These are phyloP conservation scores for Lophius americanus DNA, from an alignment of 2,797 vertebrate genomes.

Conservation along the genomic window DNA sequence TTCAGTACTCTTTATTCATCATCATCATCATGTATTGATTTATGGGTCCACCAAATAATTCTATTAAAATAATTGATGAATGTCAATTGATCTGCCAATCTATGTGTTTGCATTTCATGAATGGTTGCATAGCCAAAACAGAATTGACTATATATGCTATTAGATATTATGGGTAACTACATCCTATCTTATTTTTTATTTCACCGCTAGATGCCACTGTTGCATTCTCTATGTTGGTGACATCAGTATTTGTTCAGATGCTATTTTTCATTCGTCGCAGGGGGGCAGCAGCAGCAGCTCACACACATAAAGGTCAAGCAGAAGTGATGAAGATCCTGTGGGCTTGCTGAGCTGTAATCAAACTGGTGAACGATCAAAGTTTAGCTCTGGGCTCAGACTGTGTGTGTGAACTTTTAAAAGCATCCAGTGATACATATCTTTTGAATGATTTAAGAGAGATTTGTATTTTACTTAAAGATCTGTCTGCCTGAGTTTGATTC, in stretches of 20 bases:
- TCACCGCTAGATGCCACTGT: conserved; percentile 70
- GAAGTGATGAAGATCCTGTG: conserved; percentile 55
- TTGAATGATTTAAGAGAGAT: conserved; percentile 2
- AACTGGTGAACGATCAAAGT: conserved; percentile 65
- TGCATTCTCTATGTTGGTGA: conserved; percentile 44
- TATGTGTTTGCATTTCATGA: neutral
- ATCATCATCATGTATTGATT: neutral
- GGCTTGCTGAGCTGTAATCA: conserved; percentile 64
- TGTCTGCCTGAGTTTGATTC: neutral
- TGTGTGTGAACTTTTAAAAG: conserved; percentile 12
- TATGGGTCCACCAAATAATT: no score
- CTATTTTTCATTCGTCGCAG: conserved; percentile 53
- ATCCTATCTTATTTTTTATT: neutral
- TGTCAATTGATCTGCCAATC: no score
- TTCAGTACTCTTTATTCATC: no score
- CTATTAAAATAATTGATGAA: no score
- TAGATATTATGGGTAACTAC: no score
- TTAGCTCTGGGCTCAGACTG: conserved; percentile 52
- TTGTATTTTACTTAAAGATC: conserved; percentile 10
- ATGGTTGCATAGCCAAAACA: neutral
- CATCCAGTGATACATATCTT: conserved; percentile 12
- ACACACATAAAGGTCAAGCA: conserved; percentile 70
- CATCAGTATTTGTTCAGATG: conserved; percentile 3
- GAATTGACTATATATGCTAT: no score
- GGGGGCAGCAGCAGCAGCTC: conserved; percentile 60